These are phyloP conservation scores for Redunca redunca DNA, from an alignment of 2,113 vertebrate species.

Conservation along the genomic window DNA sequence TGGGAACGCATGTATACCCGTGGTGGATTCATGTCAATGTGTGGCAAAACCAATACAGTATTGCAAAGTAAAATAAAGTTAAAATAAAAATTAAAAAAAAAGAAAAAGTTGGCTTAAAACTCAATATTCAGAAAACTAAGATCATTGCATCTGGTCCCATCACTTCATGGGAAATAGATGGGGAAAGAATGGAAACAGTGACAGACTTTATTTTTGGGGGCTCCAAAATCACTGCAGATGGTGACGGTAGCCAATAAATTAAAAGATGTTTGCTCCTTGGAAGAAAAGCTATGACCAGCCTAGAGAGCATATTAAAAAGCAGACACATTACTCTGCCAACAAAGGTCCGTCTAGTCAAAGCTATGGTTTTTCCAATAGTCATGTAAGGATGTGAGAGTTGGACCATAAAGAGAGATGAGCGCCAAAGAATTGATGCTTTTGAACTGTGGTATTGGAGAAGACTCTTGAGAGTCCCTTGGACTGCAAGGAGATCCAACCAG, in stretches of 20 bases:
- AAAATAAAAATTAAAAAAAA: too few species aligned
- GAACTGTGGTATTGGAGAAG: background rate
- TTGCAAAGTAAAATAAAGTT: too few species aligned
- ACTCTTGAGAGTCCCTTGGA: background rate
- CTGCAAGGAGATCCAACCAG: background rate
- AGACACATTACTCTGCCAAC: background rate
- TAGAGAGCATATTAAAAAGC: background rate
- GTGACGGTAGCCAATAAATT: background rate
- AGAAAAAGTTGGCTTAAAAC: background rate
- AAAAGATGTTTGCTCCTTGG: background rate
- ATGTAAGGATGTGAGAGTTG: background rate
- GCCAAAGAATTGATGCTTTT: background rate
- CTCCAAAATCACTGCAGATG: background rate
- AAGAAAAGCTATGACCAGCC: background rate
- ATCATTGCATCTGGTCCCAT: background rate
- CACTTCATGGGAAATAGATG: background rate
- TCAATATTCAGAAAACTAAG: background rate
- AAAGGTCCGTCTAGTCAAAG: background rate
- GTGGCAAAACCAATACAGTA: too few species aligned
- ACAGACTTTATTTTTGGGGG: fast-evolving
- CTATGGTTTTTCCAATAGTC: background rate
- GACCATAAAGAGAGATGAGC: background rate
- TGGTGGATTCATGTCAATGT: too few species aligned
- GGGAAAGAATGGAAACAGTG: background rate
- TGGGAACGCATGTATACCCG: too few species aligned